phyloP scores from a whole-genome alignment of 1,140 invertebrate genomes.

The Bombus sylvicola region DNA sequence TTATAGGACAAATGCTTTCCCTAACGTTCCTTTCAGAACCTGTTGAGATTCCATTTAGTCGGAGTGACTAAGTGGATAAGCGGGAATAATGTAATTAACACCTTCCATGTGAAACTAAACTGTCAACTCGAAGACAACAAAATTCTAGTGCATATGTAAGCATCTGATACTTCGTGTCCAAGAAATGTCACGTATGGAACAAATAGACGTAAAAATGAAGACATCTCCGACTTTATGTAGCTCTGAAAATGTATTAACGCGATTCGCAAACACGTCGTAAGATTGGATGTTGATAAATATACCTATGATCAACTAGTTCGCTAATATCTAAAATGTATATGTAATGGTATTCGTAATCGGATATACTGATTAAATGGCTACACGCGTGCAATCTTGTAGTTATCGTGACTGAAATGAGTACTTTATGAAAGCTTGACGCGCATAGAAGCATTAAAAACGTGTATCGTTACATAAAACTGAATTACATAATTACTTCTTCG shows the following conservation, averaged over 20 bases:
- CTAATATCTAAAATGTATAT: slow-evolving; percentile 3
- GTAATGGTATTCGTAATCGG: not conserved
- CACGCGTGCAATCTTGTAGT: slow-evolving; percentile 18
- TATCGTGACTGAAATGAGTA: slow-evolving; percentile 31
- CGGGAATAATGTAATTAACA: slow-evolving; percentile 75
- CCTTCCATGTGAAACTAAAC: slow-evolving; percentile 63
- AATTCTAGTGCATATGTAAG: not conserved
- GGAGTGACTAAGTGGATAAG: not conserved
- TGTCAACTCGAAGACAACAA: not conserved
- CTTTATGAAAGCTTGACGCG: slow-evolving; percentile 8
- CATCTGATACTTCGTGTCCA: not conserved
- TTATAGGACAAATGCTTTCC: not conserved
- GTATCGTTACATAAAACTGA: not conserved
- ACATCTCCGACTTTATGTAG: not conserved
- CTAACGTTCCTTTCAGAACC: not conserved
- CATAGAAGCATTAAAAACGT: no score
- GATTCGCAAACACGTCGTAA: not conserved
- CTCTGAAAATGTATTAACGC: not conserved
- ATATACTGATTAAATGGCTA: slow-evolving; percentile 24
- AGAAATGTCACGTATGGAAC: not conserved
- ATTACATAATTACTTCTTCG: not conserved
- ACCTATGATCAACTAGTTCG: slow-evolving; percentile 19
- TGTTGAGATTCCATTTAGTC: slow-evolving; percentile 21
- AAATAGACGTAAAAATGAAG: not conserved
- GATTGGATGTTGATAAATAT: slow-evolving; percentile 1